Conservation (phyloP, 2,113 vertebrate genomes). For the Centropus bengalensis region DNA sequence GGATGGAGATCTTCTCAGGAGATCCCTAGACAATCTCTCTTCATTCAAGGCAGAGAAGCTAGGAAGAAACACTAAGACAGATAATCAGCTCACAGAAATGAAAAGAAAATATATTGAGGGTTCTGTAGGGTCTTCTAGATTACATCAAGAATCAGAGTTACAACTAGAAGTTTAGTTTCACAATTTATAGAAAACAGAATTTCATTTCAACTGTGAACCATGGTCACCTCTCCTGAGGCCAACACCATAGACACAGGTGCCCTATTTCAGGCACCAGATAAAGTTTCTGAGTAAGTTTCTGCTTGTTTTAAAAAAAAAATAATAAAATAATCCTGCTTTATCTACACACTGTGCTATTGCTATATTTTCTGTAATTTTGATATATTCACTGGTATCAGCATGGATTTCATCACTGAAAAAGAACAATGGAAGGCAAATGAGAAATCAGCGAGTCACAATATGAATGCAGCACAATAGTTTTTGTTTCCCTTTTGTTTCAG, state of each 20-base stretch:
- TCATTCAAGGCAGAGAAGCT: background rate
- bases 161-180: background rate
- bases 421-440: background rate
- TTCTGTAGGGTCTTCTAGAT: no score
- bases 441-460: background rate
- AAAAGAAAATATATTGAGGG: no score
- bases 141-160: no score
- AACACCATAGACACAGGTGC: background rate
- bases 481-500: background rate
- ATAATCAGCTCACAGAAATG: no score
- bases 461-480: background rate
- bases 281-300: background rate
- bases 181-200: background rate
- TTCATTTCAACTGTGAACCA: background rate
- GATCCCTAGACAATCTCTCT: background rate
- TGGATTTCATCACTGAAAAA: background rate
- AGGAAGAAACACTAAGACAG: no score
- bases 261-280: background rate
- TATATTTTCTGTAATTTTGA: background rate
- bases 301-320: background rate
- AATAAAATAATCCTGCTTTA: background rate
- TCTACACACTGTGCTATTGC: background rate
- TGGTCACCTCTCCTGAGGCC: background rate
- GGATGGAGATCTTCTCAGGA: background rate
- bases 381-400: background rate